Conservation (phyloP, 2,113 vertebrate species). For the Leucopternis melanops region DNA sequence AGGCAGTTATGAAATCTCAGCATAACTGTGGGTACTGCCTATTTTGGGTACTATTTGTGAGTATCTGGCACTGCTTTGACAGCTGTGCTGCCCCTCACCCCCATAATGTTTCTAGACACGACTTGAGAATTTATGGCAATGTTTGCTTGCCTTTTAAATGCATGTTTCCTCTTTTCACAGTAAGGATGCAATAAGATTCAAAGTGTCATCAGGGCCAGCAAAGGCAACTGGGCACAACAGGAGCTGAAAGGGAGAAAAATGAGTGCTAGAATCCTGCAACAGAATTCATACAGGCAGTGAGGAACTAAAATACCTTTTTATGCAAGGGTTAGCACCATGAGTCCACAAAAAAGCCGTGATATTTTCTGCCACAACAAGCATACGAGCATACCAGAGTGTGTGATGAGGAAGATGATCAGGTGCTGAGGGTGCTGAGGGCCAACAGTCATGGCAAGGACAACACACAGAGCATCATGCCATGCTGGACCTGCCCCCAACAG, state of each 20-base stretch:
- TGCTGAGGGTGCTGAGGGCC: not conserved
- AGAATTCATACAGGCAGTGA: not conserved
- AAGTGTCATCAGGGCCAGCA: not conserved
- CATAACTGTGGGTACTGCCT: not conserved
- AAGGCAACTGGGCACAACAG: not conserved
- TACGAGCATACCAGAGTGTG: not conserved
- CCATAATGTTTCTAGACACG: not conserved
- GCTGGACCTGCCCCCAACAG: not conserved
- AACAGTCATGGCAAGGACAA: not conserved
- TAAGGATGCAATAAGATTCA: not conserved
- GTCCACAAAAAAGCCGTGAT: not conserved
- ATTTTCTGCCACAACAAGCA: not conserved
- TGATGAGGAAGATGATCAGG: not conserved
- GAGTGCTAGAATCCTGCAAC: not conserved
- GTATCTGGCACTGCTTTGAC: not conserved
- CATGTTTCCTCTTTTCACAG: not conserved
- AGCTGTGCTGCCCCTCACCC: not conserved
- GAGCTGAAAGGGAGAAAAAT: not conserved
- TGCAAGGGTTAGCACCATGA: not conserved
- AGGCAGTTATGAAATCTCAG: not conserved
- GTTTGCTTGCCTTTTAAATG: not conserved
- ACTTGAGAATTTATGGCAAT: not conserved
- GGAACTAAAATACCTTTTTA: not conserved
- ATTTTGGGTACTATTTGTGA: not conserved
- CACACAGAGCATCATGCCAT: not conserved